Conservation (phyloP, 2,797 vertebrate species). For the Philypnodon macrostomus region DNA sequence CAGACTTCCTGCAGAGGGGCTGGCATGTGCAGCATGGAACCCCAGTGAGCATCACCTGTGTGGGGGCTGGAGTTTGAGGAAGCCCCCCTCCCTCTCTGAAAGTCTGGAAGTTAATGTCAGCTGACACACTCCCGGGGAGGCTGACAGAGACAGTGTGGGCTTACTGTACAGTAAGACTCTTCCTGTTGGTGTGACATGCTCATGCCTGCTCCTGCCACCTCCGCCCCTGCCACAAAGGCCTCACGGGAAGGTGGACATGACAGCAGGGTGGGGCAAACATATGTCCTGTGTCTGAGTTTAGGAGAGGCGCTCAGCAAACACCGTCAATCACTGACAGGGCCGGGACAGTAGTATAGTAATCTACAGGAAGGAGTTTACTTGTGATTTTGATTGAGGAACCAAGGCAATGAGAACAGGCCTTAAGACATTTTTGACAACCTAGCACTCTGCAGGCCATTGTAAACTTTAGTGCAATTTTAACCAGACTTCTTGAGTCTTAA, state of each 20-base stretch:
- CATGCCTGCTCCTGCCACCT: conserved; percentile 75
- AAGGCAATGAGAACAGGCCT: background rate
- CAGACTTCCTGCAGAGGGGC: conserved; percentile 45
- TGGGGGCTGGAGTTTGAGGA: conserved; percentile 37
- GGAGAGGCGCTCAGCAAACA: conserved; percentile 79
- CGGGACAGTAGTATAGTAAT: conserved; percentile 50
- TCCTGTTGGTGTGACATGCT: conserved; percentile 71
- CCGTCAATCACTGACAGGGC: conserved; percentile 87
- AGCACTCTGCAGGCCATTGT: no score
- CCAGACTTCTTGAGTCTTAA: no score
- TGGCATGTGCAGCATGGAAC: conserved; percentile 55
- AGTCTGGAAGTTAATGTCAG: conserved; percentile 66
- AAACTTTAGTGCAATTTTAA: no score
- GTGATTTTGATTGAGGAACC: conserved; percentile 6
- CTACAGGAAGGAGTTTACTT: conserved; percentile 38
- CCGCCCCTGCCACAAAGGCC: conserved; percentile 72
- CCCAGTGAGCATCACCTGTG: conserved; percentile 63
- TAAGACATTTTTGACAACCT: no score
- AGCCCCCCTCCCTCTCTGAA: conserved; percentile 48
- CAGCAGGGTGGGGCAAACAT: conserved; percentile 83
- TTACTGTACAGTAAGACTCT: conserved; percentile 56
- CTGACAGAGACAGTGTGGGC: conserved; percentile 54
- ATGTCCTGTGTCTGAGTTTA: conserved; percentile 86
- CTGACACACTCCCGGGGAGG: conserved; percentile 61
- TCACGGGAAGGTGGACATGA: conserved; percentile 79